Percentiles rank a stretch among this genome's conserved stretches.
Conservation (phyloP, 1,140 invertebrate genomes). For the Drosophila nannoptera region DNA sequence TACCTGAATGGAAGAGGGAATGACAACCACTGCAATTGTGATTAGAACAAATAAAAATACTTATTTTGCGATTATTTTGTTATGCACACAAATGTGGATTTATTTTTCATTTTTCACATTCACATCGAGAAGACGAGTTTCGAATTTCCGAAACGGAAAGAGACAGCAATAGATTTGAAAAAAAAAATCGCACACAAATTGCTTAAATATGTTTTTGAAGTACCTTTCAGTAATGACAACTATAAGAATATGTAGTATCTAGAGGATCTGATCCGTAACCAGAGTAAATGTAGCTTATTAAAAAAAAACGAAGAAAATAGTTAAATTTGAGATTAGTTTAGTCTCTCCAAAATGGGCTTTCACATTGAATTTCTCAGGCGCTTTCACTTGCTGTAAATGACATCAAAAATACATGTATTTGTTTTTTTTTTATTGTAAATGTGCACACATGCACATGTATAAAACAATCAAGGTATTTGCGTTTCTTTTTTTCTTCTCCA, state of each 20-base stretch:
- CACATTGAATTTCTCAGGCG: neutral
- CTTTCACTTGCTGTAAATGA: neutral
- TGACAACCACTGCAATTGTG: too few species aligned
- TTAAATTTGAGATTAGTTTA: neutral
- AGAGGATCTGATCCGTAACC: neutral
- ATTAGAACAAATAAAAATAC: too few species aligned
- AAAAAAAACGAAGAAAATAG: neutral
- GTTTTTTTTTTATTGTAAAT: neutral
- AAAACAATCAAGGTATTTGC: neutral
- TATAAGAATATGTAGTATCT: neutral
- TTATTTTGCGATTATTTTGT: neutral
- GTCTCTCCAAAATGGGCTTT: neutral
- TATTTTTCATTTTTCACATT: neutral
- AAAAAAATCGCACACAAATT: neutral
- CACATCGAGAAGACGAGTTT: slow-evolving; percentile 12
- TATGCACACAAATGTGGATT: slow-evolving; percentile 1
- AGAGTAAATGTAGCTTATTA: too few species aligned
- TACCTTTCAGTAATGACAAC: neutral
- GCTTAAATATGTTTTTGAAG: neutral
- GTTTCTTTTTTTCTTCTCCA: neutral
- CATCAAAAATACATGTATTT: neutral
- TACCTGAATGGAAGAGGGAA: too few species aligned
- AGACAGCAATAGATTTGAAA: slow-evolving; percentile 1
- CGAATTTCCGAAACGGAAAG: slow-evolving; percentile 6
- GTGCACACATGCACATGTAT: neutral